Percentiles rank a stretch among this genome's conserved stretches.
Evolutionary conservation across 2,113 vertebrate genomes (phyloP).

Genomic region (Lucifuga dentata): DNA sequence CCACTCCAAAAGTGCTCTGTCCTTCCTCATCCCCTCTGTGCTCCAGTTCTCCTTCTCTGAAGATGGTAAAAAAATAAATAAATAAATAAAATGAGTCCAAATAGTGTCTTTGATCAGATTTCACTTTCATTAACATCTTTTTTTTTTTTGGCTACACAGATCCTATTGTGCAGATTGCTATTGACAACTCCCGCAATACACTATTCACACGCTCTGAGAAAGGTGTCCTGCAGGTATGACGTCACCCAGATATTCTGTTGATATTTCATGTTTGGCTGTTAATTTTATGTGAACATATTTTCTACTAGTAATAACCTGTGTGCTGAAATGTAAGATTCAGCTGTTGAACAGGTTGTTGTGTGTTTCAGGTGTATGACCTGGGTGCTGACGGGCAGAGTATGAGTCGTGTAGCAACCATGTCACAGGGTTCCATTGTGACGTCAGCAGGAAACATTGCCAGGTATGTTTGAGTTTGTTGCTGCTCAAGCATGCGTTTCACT

Average conservation of each 20-base stretch:
- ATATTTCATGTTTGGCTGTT: background rate
- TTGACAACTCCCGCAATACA: conserved; percentile 94
- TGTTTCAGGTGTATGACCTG: conserved; percentile 91
- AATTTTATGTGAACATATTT: background rate
- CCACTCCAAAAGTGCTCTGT: conserved; percentile 94
- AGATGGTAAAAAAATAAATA: conserved; percentile 86
- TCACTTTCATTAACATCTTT: background rate
- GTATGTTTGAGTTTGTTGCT: conserved; percentile 70
- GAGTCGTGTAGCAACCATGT: conserved; percentile 93
- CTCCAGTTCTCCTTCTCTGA: conserved; percentile 98
- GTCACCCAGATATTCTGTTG: background rate
- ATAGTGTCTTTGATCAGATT: background rate
- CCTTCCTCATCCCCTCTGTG: conserved; percentile 94
- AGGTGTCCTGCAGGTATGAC: conserved; percentile 91
- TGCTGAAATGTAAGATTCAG: background rate
- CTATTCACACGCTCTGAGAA: conserved; percentile 96
- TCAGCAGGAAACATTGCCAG: conserved; percentile 95
- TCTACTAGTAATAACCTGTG: background rate
- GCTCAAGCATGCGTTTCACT: background rate
- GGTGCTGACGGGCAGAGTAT: conserved; percentile 93
- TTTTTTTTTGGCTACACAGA: conserved; percentile 78
- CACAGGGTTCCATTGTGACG: conserved; percentile 91
- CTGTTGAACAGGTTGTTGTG: background rate
- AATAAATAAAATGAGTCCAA: background rate
- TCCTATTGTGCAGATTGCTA: conserved; percentile 94